A percentile compares a stretch with the other conserved stretches of the same genome.
These are phyloP conservation scores for Thysanoteuthis rhombus DNA, from an alignment of 2,888 invertebrate genomes.

Conservation along the genomic window DNA sequence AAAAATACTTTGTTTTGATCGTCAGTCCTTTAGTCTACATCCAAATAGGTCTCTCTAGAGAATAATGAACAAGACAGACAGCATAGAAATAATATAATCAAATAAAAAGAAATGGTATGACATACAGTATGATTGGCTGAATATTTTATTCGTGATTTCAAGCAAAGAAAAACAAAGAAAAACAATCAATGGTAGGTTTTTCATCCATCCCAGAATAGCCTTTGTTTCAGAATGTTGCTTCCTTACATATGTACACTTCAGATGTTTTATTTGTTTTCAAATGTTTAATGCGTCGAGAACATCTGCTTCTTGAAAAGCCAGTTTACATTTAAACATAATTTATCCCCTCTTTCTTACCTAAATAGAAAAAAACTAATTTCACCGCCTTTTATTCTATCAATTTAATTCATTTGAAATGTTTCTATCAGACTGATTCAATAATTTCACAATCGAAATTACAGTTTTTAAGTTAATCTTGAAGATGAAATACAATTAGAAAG, in stretches of 20 bases:
- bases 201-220: background rate
- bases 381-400: background rate
- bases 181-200: too few species aligned
- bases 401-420: background rate
- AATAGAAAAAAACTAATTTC: background rate
- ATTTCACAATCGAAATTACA: background rate
- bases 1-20: background rate
- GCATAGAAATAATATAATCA: background rate
- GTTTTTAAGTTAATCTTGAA: background rate
- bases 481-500: background rate
- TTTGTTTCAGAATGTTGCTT: background rate
- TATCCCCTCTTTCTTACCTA: background rate
- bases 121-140: background rate
- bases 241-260: background rate
- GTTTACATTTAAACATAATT: background rate
- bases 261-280: background rate
- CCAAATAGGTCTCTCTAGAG: background rate
- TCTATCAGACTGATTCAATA: background rate
- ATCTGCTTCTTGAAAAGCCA: background rate
- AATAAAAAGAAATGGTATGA: background rate
- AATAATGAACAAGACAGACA: background rate
- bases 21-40: background rate
- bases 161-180: background rate
- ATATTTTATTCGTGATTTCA: background rate
- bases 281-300: background rate